These are phyloP conservation scores for Lophotis ruficrista DNA, from an alignment of 2,113 vertebrate species.

Conservation along the genomic window DNA sequence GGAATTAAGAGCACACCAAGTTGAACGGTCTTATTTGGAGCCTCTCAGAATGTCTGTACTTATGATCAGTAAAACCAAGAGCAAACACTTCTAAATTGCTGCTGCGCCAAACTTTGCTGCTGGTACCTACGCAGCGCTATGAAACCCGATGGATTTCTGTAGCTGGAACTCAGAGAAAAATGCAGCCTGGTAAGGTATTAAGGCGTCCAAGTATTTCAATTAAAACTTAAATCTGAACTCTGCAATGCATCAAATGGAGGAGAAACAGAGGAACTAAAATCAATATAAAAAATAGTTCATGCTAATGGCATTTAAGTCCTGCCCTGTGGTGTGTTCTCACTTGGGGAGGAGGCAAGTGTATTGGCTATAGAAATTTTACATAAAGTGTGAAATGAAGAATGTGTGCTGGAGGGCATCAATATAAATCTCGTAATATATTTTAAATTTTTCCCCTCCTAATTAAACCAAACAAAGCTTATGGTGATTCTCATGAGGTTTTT, in stretches of 20 bases:
- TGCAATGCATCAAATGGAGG: not conserved
- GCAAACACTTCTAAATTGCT: not conserved
- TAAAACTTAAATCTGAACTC: constrained; percentile 25
- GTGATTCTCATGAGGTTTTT: not conserved
- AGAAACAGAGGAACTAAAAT: constrained; percentile 27
- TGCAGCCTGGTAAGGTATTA: not conserved
- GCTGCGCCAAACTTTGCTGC: not conserved
- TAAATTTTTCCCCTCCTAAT: not conserved
- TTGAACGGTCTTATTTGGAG: not conserved
- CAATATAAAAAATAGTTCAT: constrained; percentile 28
- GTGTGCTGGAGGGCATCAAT: constrained; percentile 21
- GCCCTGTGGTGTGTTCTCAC: not conserved
- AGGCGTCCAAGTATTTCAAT: constrained; percentile 27
- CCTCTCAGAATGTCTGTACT: not conserved
- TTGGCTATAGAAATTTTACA: not conserved
- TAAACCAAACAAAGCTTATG: not conserved
- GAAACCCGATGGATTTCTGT: not conserved
- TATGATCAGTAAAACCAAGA: not conserved
- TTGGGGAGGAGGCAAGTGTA: not conserved
- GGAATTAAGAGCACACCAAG: not conserved
- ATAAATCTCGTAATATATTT: not conserved
- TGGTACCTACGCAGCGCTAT: not conserved
- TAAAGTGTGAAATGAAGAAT: constrained; percentile 16
- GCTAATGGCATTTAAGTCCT: constrained; percentile 35
- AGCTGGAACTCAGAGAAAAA: not conserved